A percentile compares a stretch with the other conserved stretches of the same genome.
phyloP scores from a whole-genome alignment of 2,888 invertebrate genomes.

The Oligia strigilis region DNA sequence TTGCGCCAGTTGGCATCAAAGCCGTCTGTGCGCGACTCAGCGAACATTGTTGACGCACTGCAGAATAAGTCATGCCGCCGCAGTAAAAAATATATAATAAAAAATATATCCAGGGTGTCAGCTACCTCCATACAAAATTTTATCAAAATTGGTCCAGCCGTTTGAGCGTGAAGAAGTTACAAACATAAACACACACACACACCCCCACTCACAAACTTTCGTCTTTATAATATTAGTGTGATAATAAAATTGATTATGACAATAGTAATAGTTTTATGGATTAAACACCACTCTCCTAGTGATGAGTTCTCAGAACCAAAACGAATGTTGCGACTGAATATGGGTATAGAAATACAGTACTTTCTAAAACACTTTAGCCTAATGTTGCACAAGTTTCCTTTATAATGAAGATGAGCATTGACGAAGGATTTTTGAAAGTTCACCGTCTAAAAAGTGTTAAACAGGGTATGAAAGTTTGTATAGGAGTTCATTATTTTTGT shows the following conservation, averaged over 20 bases:
- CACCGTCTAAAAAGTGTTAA: background rate
- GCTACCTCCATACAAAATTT: no score
- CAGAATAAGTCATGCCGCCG: background rate
- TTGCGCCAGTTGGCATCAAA: no score
- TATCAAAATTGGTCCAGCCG: no score
- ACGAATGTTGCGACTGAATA: background rate
- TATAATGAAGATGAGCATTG: background rate
- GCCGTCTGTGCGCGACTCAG: no score
- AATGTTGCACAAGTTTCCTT: background rate
- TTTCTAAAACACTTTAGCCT: background rate
- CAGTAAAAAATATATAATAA: background rate
- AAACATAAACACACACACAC: no score
- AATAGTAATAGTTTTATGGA: background rate
- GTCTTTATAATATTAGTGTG: no score
- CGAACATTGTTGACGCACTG: no score
- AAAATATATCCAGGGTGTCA: no score
- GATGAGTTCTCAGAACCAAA: background rate
- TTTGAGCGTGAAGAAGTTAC: no score
- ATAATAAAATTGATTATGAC: no score
- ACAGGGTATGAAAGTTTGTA: background rate
- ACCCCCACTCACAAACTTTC: no score
- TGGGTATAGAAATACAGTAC: background rate
- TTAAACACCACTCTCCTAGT: background rate
- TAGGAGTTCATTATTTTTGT: background rate
- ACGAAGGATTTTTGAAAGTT: background rate